Conservation (phyloP, 2,113 vertebrate genomes). For the Xerus inauris region DNA sequence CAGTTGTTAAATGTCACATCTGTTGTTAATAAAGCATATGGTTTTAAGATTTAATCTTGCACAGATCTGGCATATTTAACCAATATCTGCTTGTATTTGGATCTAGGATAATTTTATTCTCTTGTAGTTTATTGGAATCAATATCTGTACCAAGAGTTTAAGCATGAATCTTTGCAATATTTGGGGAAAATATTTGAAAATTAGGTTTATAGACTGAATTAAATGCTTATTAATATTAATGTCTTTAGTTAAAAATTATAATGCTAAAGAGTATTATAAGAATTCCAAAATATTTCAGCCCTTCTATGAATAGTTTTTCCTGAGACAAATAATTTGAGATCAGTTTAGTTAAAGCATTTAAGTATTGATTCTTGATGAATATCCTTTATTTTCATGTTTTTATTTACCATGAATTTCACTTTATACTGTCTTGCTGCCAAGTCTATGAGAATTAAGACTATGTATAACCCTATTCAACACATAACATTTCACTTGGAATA, state of each 20-base stretch:
- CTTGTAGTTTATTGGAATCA: background rate
- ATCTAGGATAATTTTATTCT: conserved; percentile 6
- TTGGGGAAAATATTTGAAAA: background rate
- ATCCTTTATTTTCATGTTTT: background rate
- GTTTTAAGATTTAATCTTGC: conserved; percentile 71
- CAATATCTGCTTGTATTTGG: conserved; percentile 24
- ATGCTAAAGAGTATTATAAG: background rate
- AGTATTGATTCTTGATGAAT: background rate
- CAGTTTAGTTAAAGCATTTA: background rate
- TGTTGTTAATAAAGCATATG: conserved; percentile 74
- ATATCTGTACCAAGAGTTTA: background rate
- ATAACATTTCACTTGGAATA: background rate
- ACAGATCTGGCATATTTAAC: conserved; percentile 60
- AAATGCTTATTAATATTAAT: background rate
- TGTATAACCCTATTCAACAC: background rate
- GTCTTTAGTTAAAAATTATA: background rate
- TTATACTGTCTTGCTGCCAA: background rate
- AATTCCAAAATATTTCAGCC: background rate
- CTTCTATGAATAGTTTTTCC: background rate
- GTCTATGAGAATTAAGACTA: background rate
- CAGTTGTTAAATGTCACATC: conserved; percentile 74
- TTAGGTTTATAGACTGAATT: background rate
- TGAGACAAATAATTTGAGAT: background rate
- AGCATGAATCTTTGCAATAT: background rate
- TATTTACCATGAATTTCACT: background rate